A percentile compares a stretch with the other conserved stretches of the same genome.
Evolutionary conservation across 2,888 invertebrate species (phyloP).

Genomic region (Microdon myrmicae): DNA sequence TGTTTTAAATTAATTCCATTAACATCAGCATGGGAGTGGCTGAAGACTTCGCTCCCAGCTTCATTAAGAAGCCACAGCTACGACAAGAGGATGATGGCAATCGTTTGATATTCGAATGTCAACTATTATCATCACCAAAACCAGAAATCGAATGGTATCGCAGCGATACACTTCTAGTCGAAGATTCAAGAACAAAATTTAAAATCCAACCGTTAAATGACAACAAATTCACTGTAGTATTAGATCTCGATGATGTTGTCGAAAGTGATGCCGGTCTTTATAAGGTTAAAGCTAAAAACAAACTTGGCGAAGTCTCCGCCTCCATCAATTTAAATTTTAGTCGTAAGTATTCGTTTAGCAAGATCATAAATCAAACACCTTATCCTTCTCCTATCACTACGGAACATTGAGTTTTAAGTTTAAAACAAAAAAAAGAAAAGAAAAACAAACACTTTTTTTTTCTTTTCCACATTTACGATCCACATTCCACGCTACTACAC

Average conservation of each 20-base stretch:
- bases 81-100: conserved; percentile 97
- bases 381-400: too few species aligned
- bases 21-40: conserved; percentile 65
- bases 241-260: conserved; percentile 95
- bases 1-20: conserved; percentile 32
- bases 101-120: conserved; percentile 93
- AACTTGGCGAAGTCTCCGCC: conserved; percentile 96
- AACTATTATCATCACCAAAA: conserved; percentile 86
- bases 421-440: background rate
- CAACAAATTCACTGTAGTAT: conserved; percentile 89
- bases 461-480: too few species aligned
- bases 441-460: background rate
- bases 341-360: conserved; percentile 78
- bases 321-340: conserved; percentile 97
- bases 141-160: conserved; percentile 93
- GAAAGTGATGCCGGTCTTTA: conserved; percentile 96
- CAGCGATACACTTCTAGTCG: conserved; percentile 84
- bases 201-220: conserved; percentile 86
- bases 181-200: conserved; percentile 87
- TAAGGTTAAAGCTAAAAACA: conserved; percentile 96
- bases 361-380: too few species aligned
- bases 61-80: conserved; percentile 96
- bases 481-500: too few species aligned
- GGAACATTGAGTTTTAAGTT: background rate
- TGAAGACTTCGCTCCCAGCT: conserved; percentile 97